Base-by-base conservation (phyloP, 2,113 vertebrate species). In the Asarcornis scutulata region DNA sequence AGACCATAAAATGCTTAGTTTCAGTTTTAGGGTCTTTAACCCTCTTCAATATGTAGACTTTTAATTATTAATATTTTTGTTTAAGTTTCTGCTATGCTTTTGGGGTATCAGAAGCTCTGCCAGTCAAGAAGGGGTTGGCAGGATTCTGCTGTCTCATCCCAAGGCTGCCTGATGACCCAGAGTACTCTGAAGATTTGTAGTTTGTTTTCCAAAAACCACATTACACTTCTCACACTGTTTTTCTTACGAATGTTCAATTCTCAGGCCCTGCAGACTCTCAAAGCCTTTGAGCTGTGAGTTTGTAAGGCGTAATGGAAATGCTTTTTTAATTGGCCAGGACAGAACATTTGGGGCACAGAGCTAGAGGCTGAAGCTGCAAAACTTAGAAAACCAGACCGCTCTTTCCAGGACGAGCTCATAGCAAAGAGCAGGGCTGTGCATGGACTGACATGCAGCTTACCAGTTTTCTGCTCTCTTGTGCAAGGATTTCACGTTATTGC, bases 21-120 rank as follows among this genome's bases (percentile, higher is more conserved):
- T 86, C 7, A 46, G 88, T 83, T 90, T 56, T 74, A 48, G 11
- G 56, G 64, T 88, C 60, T 56, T 91, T 82, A 91, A 91, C 74
- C 32, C 64, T 63, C 74, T 67, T 83, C 76, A 21, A 17, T 38
- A 68, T 0, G 0, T 32, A 27, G 60, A 22, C 17, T 83, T 90
- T 67, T 36, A 74, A 48, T 48, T 48, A 48, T 48, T 48, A 48
- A 48, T 48, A 48, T 11, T 48, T 48, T 48, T 48, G 18, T 91
- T 63, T 34, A 74, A 20, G 29, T 29, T 64, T 64, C 62, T 64
- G 36, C 36, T 40, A 27, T 18, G 26, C 26, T 64, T 64, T 40
- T 13, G 38, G 62, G 11, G 17, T 29, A 29, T 40, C 20, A 38
- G 38, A 25, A 29, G 40, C 40, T 40, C 38, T 63, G 38, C 26